Percentiles rank a stretch among this genome's conserved stretches.
These are phyloP conservation scores for Ryuthela nishihirai DNA, from an alignment of 2,888 invertebrate species.

Conservation along the genomic window DNA sequence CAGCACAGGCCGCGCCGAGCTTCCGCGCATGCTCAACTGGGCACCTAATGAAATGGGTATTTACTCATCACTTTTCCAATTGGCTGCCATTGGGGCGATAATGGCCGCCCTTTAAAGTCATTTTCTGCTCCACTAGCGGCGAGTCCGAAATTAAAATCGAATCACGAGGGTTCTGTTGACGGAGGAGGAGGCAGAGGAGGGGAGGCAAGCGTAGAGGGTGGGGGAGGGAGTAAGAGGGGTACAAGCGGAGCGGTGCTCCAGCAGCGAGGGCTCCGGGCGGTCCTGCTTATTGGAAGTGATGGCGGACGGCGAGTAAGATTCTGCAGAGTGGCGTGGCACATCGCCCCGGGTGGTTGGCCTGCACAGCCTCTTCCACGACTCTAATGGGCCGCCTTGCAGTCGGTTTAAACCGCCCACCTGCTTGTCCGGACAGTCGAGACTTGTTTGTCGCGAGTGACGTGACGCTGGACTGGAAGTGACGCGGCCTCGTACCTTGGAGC, in stretches of 20 bases:
- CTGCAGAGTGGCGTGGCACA: no score
- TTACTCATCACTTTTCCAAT: slow-evolving; percentile 41
- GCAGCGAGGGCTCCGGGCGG: no score
- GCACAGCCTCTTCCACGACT: no score
- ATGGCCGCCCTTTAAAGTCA: slow-evolving; percentile 39
- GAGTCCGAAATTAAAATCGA: slow-evolving; percentile 41
- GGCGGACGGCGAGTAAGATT: no score
- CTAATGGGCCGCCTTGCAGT: no score
- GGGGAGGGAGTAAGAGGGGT: background rate
- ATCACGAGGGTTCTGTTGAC: slow-evolving; percentile 30
- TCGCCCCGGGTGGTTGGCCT: no score
- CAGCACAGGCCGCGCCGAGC: no score
- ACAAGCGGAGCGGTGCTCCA: slow-evolving; percentile 32
- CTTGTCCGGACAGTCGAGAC: slow-evolving; percentile 6
- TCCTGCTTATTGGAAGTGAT: no score
- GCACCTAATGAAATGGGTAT: slow-evolving; percentile 39
- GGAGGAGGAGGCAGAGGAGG: slow-evolving; percentile 12
- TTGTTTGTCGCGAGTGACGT: slow-evolving; percentile 13
- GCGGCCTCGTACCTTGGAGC: slow-evolving; percentile 4
- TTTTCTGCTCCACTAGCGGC: slow-evolving; percentile 31
- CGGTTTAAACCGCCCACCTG: background rate
- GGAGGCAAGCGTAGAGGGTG: background rate
- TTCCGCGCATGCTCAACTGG: slow-evolving; percentile 20
- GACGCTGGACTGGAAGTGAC: slow-evolving; percentile 13
- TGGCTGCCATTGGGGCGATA: slow-evolving; percentile 40